Percentiles rank a stretch among this genome's conserved stretches.
Conservation (phyloP, 2,888 invertebrate genomes). For the Lordiphosa fenestrarum region DNA sequence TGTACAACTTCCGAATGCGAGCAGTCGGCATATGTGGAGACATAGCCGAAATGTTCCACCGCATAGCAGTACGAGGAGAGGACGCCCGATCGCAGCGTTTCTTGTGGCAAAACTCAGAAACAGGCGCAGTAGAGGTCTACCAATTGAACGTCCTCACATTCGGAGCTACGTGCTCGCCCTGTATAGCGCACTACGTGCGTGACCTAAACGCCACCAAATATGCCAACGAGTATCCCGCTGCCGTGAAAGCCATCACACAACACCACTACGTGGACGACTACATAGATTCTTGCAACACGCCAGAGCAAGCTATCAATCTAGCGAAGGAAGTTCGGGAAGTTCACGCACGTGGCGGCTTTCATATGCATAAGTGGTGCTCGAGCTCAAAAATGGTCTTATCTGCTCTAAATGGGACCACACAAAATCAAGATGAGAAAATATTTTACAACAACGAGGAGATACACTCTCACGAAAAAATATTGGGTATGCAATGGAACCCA, state of each 20-base stretch:
- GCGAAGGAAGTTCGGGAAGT: neutral
- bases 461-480: neutral
- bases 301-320: neutral
- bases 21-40: neutral
- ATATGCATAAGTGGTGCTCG: neutral
- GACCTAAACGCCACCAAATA: too few species aligned
- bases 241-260: neutral
- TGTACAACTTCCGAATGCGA: neutral
- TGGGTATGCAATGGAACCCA: neutral
- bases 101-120: too few species aligned
- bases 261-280: conserved; percentile 3
- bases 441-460: neutral
- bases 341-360: too few species aligned
- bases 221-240: neutral
- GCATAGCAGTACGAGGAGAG: neutral
- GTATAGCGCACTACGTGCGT: too few species aligned
- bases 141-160: too few species aligned
- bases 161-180: too few species aligned
- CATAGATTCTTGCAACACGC: conserved; percentile 2
- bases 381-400: neutral
- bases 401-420: too few species aligned
- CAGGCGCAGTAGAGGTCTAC: too few species aligned
- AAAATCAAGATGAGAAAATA: neutral
- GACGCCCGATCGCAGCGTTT: too few species aligned
- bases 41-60: neutral